Evolutionary conservation across 2,888 invertebrate species (phyloP).

Genomic region (Prosapia bicincta): DNA sequence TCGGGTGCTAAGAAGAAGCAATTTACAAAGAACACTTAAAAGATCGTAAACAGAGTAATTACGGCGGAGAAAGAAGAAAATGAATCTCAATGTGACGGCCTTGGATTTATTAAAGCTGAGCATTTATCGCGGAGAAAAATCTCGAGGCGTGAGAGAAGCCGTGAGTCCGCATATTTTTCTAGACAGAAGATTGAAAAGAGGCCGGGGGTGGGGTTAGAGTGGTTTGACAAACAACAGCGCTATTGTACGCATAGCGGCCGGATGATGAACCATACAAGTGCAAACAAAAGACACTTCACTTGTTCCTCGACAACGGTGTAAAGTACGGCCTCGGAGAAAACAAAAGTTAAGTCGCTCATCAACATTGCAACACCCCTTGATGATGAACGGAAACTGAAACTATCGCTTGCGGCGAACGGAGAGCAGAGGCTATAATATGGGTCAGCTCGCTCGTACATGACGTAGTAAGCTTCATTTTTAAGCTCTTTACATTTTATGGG

Average conservation of each 20-base stretch:
- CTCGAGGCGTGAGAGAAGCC: neutral
- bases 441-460: neutral
- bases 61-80: neutral
- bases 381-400: neutral
- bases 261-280: neutral
- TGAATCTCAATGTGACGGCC: neutral
- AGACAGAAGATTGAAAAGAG: slow-evolving; percentile 10
- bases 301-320: neutral
- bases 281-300: neutral
- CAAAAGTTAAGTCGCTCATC: neutral
- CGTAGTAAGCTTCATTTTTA: too few species aligned
- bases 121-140: slow-evolving; percentile 5
- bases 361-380: neutral
- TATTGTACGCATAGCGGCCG: neutral
- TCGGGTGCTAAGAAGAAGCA: neutral
- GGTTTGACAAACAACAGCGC: slow-evolving; percentile 13
- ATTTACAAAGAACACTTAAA: neutral
- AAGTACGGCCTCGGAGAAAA: too few species aligned
- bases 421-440: neutral
- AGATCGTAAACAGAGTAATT: neutral
- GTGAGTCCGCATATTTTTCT: slow-evolving; percentile 14
- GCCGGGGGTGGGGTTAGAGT: slow-evolving; percentile 4
- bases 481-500: too few species aligned
- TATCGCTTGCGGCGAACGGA: neutral
- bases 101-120: neutral